Conservation (phyloP, 2,888 invertebrate species). For the Calameuta filiformis region DNA sequence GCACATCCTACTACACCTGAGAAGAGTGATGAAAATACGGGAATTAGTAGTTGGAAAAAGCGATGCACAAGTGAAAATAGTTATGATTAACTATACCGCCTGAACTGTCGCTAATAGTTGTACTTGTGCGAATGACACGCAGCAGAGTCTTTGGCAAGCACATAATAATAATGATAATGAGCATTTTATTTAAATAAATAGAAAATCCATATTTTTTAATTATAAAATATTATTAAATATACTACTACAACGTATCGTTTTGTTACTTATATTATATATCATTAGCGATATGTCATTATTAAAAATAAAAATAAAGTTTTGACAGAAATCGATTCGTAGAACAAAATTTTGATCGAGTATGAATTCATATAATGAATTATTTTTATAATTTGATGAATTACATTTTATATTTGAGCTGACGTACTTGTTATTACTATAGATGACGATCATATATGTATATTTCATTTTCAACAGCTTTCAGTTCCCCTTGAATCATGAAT, state of each 20-base stretch:
- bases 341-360: not conserved
- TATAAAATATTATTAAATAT: not conserved
- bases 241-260: not conserved
- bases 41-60: not conserved
- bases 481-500: not conserved
- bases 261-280: not conserved
- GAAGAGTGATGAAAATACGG: not conserved
- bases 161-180: not conserved
- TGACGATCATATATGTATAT: not conserved
- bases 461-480: not conserved
- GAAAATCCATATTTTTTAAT: not conserved
- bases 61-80: not conserved
- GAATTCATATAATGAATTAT: not conserved
- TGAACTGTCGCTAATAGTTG: not conserved
- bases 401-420: not conserved
- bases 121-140: not conserved
- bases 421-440: not conserved
- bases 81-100: not conserved
- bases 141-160: not conserved
- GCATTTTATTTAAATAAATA: not conserved
- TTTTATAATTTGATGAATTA: not conserved
- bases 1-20: not conserved
- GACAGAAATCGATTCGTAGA: not conserved
- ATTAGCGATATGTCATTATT: too few relatives aligned
- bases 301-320: not conserved